A percentile compares a stretch with the other conserved stretches of the same genome.
phyloP scores from a whole-genome alignment of 2,888 invertebrate species.

The Aspidiotus destructor region DNA sequence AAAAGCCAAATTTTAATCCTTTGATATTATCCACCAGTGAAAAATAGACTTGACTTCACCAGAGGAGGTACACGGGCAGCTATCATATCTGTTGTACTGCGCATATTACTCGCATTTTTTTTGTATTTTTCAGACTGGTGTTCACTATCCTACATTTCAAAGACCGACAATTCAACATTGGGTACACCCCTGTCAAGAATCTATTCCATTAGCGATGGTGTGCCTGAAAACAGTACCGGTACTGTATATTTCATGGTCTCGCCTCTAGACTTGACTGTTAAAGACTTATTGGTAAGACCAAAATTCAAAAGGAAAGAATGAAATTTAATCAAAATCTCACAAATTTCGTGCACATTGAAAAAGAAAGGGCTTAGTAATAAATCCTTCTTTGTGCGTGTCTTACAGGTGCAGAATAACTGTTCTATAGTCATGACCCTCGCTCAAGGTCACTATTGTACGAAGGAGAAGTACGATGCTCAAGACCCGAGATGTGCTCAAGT shows the following conservation, averaged over 20 bases:
- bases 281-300: constrained; percentile 52
- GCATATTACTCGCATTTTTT: too few species aligned
- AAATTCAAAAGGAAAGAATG: too few species aligned
- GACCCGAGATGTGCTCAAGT: constrained; percentile 67
- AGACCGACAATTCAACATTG: constrained; percentile 47
- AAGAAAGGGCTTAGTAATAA: too few species aligned
- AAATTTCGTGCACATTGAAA: too few species aligned
- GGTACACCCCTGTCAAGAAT: constrained; percentile 61
- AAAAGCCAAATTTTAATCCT: too few species aligned
- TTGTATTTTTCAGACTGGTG: constrained; percentile 54
- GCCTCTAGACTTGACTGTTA: constrained; percentile 57
- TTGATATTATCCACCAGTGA: too few species aligned
- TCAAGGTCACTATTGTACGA: constrained; percentile 56
- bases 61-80: too few species aligned
- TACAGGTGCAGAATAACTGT: constrained; percentile 51
- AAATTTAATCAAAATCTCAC: neutral
- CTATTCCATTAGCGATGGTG: constrained; percentile 62
- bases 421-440: constrained; percentile 61
- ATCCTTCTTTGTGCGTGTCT: neutral
- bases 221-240: constrained; percentile 56
- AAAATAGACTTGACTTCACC: too few species aligned
- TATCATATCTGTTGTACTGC: too few species aligned
- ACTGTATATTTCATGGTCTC: constrained; percentile 65
- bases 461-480: constrained; percentile 57
- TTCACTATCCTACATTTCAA: constrained; percentile 59